These are phyloP conservation scores for Lasioglossum morio DNA, from an alignment of 2,888 invertebrate species.

Conservation along the genomic window DNA sequence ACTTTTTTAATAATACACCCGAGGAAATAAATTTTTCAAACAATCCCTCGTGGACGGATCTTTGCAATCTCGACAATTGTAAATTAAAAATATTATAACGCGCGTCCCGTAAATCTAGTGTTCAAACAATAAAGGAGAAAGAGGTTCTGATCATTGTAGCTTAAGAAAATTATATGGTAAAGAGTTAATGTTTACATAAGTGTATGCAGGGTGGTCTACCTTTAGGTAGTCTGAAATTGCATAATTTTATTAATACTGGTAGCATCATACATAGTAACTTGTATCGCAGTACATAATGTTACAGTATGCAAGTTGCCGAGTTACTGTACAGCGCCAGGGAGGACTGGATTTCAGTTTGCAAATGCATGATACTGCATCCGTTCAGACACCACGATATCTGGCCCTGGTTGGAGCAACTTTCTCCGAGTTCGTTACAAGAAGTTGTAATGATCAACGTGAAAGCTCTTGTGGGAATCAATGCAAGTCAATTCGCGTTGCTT, in stretches of 20 bases:
- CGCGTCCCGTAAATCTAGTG: neutral
- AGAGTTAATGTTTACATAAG: neutral
- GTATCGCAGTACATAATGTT: slow-evolving; percentile 67
- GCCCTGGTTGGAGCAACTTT: slow-evolving; percentile 79
- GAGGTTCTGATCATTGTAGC: neutral
- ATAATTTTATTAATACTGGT: slow-evolving; percentile 34
- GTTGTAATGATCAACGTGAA: slow-evolving; percentile 74
- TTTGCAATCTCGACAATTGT: too few relatives aligned
- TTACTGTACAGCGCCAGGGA: slow-evolving; percentile 80
- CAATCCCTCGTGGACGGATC: too few relatives aligned
- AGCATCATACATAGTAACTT: slow-evolving; percentile 63
- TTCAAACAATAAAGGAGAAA: neutral
- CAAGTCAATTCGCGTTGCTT: slow-evolving; percentile 75
- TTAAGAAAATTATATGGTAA: neutral
- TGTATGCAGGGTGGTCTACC: neutral
- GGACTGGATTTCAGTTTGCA: slow-evolving; percentile 82
- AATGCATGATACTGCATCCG: slow-evolving; percentile 79
- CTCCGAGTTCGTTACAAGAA: slow-evolving; percentile 73
- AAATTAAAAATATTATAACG: neutral
- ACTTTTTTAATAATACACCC: too few relatives aligned
- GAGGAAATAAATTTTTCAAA: too few relatives aligned
- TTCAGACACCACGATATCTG: slow-evolving; percentile 79
- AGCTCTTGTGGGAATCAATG: slow-evolving; percentile 76
- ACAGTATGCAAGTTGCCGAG: slow-evolving; percentile 80
- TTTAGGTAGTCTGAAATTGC: neutral